Percentiles rank a stretch among this genome's conserved stretches.
These are phyloP conservation scores for Saguinus midas DNA, from an alignment of 2,113 vertebrate genomes.

Conservation along the genomic window DNA sequence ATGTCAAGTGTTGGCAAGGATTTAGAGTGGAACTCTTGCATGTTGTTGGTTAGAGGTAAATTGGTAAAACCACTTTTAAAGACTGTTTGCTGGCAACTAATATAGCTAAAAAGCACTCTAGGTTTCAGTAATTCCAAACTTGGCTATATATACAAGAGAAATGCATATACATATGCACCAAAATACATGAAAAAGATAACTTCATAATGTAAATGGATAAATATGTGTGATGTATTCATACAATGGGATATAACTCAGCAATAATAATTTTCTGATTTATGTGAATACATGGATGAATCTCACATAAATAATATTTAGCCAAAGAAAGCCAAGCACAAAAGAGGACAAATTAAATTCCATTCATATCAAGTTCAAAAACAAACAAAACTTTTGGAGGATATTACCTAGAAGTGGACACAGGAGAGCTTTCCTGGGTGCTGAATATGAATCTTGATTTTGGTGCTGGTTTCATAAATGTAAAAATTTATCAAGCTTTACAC, in stretches of 20 bases:
- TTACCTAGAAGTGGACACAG: not conserved
- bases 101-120: not conserved
- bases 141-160: not conserved
- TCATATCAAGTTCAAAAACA: not conserved
- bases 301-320: not conserved
- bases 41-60: not conserved
- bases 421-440: not conserved
- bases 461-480: not conserved
- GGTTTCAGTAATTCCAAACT: not conserved
- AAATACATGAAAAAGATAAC: not conserved
- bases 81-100: not conserved
- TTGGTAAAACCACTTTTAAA: not conserved
- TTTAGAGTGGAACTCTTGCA: not conserved
- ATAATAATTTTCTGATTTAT: not conserved
- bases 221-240: not conserved
- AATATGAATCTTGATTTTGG: not conserved
- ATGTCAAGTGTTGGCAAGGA: not conserved
- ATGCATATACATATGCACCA: not conserved
- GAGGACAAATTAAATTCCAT: not conserved
- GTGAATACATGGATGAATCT: not conserved
- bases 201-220: not conserved
- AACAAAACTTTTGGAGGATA: not conserved
- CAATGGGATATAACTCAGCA: not conserved
- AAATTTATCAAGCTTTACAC: not conserved
- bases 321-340: slow-evolving; percentile 15